These are phyloP conservation scores for Paragorgia papillata DNA, from an alignment of 92 coral and sea anemone species.

Conservation along the genomic window DNA sequence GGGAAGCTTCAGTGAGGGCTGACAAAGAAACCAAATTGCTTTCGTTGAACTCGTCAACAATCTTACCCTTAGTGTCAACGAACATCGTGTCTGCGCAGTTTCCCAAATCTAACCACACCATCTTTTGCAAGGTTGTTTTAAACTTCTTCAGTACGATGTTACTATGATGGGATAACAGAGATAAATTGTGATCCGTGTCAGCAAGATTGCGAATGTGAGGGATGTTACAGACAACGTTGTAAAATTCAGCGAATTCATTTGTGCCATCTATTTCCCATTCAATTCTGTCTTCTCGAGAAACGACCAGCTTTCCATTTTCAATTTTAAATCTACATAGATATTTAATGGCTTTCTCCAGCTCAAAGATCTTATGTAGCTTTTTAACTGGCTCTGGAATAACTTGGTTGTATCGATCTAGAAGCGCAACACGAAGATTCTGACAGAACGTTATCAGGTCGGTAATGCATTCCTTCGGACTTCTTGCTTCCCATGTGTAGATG, in stretches of 20 bases:
- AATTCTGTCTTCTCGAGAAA: conserved; percentile 26
- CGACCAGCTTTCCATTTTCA: conserved; percentile 19
- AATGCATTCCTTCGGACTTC: conserved; percentile 22
- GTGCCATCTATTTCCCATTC: conserved; percentile 36
- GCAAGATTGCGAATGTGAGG: conserved; percentile 39
- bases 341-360: neutral
- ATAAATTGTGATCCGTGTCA: conserved; percentile 17
- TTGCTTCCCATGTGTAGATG: conserved; percentile 11
- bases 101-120: conserved; percentile 29
- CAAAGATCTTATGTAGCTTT: conserved; percentile 7
- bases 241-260: conserved; percentile 17
- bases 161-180: conserved; percentile 18
- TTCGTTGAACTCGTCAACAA: conserved; percentile 12
- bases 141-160: conserved; percentile 31
- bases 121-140: conserved; percentile 36
- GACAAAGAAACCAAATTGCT: conserved; percentile 17
- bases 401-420: neutral
- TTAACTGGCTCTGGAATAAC: conserved; percentile 1
- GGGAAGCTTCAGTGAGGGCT: neutral
- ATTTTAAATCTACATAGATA: neutral
- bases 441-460: neutral
- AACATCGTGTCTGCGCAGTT: conserved; percentile 16
- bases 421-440: conserved; percentile 5
- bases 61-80: neutral
- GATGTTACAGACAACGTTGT: conserved; percentile 14